These are phyloP conservation scores for Parotia lawesii DNA, from an alignment of 2,113 vertebrate species.

Conservation along the genomic window DNA sequence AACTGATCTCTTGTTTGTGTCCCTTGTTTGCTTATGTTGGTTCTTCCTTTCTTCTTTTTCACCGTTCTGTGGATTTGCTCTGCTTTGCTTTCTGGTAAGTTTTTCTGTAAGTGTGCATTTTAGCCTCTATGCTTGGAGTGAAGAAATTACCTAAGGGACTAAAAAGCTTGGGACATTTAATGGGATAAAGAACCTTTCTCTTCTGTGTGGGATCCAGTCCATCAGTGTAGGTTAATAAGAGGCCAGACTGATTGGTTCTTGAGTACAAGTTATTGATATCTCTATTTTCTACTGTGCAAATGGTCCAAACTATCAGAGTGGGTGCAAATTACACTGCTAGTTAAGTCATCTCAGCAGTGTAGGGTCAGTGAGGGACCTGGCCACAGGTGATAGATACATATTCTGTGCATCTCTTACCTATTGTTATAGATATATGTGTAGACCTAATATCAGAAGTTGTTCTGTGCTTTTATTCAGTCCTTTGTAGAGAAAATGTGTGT, in stretches of 20 bases:
- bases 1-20: background rate
- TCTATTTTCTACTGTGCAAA: background rate
- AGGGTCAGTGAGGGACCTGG: background rate
- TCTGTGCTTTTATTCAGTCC: background rate
- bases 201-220: background rate
- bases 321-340: background rate
- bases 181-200: background rate
- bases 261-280: background rate
- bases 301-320: background rate
- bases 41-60: slow-evolving; percentile 16
- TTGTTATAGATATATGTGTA: background rate
- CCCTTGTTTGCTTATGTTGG: background rate
- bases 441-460: background rate
- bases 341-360: background rate
- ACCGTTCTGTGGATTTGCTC: background rate
- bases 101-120: background rate
- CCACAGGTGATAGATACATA: background rate
- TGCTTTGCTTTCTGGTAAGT: slow-evolving; percentile 16
- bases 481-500: background rate
- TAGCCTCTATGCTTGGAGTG: background rate
- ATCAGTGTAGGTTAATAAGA: background rate
- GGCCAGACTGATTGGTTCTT: background rate
- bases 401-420: background rate
- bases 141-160: background rate
- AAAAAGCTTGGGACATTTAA: background rate